Evolutionary conservation across 2,888 invertebrate genomes (phyloP).

Genomic region (Dicranocentrus wangi): DNA sequence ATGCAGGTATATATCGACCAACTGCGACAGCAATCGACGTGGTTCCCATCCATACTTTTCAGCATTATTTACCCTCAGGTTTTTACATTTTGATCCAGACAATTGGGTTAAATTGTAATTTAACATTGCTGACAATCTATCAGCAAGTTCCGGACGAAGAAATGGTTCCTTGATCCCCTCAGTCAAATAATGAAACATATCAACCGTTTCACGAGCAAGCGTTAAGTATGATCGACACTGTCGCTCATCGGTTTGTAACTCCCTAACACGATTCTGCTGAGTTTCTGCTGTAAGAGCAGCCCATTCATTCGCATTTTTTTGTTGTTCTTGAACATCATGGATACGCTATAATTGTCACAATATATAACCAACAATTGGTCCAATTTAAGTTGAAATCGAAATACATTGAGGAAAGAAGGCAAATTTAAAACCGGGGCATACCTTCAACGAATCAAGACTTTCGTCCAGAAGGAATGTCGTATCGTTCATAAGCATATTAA

Average conservation of each 20-base stretch:
- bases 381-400: constrained; percentile 9
- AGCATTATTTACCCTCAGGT: constrained; percentile 91
- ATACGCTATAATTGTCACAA: constrained; percentile 75
- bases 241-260: constrained; percentile 87
- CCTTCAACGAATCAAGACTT: constrained; percentile 88
- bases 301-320: constrained; percentile 83
- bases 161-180: constrained; percentile 96
- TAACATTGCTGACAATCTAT: constrained; percentile 96
- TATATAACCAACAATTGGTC: not conserved
- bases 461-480: constrained; percentile 97
- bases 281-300: constrained; percentile 80
- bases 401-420: too few species aligned
- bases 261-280: constrained; percentile 85
- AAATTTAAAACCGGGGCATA: constrained; percentile 39
- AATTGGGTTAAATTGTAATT: constrained; percentile 98
- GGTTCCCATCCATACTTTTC: constrained; percentile 99
- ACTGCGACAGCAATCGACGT: constrained; percentile 88
- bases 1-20: constrained; percentile 97
- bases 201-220: constrained; percentile 94
- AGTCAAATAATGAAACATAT: constrained; percentile 98
- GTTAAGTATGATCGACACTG: constrained; percentile 93
- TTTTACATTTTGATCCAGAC: constrained; percentile 95
- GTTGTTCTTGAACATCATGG: constrained; percentile 87
- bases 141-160: constrained; percentile 92
- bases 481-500: constrained; percentile 99